Base-by-base conservation (phyloP, 2,888 invertebrate species). In the Hemaris fuciformis region DNA sequence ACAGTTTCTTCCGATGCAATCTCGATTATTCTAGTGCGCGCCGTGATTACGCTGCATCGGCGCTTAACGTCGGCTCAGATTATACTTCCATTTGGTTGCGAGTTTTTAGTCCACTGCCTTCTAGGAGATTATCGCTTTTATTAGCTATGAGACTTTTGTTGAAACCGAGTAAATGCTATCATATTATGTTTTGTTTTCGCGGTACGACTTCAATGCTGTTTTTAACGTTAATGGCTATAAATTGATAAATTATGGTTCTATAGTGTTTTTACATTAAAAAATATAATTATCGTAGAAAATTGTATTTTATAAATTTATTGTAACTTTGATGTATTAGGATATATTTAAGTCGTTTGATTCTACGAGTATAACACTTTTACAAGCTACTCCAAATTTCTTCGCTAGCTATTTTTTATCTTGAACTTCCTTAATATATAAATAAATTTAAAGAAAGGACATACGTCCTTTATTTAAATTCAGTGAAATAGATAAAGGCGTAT, bases 31-130 rank as follows among this genome's bases (percentile, higher is more conserved):
- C 70, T 67, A 70, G 74, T 76, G 79, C 76, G 70, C 75, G 72
- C 66, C 75, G 80, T 84, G 83, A 85, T 86, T 84, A 83, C 79
- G 76, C 72, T 70, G 75, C 72, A 71, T 73, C 76, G 72, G 70
- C 68, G 73, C 67, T 72, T 69, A 68, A 70, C 71, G 68, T 66
- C 73, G 68, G 67, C 69, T 64, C 64, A 73, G 79, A 79, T 78
- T 79, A 76, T 75, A 71, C 73, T 76, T 72, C 72, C 76, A 76
- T 82, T 77, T 72, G 65, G 71, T 70, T 68, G 62, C 72, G 69
- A 70, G 68, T 68, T 68, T 72, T 72, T 46, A 62, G 38, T 20
- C 25, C 38, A 62, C 43, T 46, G 57, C 38, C 38, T 53, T 31
- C 20, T 23, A 46, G 46, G 20, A 64, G 66, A 70, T 67, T 65